Conservation (phyloP, 1,140 invertebrate genomes). For the Caenorhabditis latens region DNA sequence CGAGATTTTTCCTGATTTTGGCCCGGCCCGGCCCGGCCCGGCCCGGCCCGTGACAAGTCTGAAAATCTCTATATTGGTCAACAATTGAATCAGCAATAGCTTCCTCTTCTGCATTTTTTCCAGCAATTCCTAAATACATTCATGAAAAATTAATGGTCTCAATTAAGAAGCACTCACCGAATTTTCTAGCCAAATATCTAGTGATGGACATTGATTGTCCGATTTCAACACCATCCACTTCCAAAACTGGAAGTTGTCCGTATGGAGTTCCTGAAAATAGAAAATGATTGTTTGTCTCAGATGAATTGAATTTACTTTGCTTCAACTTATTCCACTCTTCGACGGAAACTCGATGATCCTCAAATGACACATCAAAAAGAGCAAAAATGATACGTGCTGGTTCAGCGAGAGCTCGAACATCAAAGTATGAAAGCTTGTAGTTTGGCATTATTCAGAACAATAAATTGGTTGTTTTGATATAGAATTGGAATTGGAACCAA, state of each 20-base stretch:
- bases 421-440: slow-evolving; percentile 70
- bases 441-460: slow-evolving; percentile 38
- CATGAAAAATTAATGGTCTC: neutral
- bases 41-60: no score
- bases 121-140: neutral
- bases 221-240: slow-evolving; percentile 1
- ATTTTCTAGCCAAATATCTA: slow-evolving; percentile 30
- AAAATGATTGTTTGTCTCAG: no score
- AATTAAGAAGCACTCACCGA: neutral
- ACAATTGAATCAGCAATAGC: slow-evolving; percentile 29
- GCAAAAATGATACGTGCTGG: slow-evolving; percentile 65
- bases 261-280: neutral
- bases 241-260: neutral
- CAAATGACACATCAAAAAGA: slow-evolving; percentile 66
- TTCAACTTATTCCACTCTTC: slow-evolving; percentile 68
- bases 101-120: slow-evolving; percentile 23
- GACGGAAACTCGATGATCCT: slow-evolving; percentile 62
- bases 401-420: slow-evolving; percentile 67
- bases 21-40: no score
- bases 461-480: neutral
- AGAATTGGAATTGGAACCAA: neutral
- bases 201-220: slow-evolving; percentile 37
- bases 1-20: no score
- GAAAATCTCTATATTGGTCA: slow-evolving; percentile 31
- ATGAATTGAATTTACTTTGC: slow-evolving; percentile 30